These are phyloP conservation scores for Agrotis exclamationis DNA, from an alignment of 2,888 invertebrate species.

Conservation along the genomic window DNA sequence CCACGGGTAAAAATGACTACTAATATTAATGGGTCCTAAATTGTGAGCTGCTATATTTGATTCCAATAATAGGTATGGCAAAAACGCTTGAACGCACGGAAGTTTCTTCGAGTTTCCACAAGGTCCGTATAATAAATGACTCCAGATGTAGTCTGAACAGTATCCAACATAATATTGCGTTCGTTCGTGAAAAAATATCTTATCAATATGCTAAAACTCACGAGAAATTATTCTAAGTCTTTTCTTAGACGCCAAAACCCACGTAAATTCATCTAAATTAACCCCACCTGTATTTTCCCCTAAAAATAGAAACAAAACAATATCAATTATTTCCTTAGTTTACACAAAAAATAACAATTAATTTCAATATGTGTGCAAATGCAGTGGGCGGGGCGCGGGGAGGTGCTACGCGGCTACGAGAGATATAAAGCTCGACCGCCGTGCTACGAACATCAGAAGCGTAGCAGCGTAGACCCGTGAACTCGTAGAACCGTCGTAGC, in stretches of 20 bases:
- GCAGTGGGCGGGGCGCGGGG: constrained; percentile 73
- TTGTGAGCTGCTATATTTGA: too few species aligned
- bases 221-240: neutral
- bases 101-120: too few species aligned
- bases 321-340: constrained; percentile 44
- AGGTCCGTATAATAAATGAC: too few species aligned
- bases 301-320: constrained; percentile 43
- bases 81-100: too few species aligned
- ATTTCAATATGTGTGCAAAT: constrained; percentile 70
- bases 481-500: constrained; percentile 62
- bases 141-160: too few species aligned
- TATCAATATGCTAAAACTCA: neutral
- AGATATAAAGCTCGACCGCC: constrained; percentile 80
- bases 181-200: too few species aligned
- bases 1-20: too few species aligned
- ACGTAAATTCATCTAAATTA: constrained; percentile 6
- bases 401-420: constrained; percentile 66
- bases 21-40: too few species aligned
- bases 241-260: constrained; percentile 1
- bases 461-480: constrained; percentile 73
- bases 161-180: too few species aligned
- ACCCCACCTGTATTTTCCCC: constrained; percentile 21
- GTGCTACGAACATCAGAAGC: constrained; percentile 73
- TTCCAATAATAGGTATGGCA: too few species aligned
- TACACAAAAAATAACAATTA: constrained; percentile 70